phyloP scores from a whole-genome alignment of 2,797 vertebrate species.

The Todus mexicanus region DNA sequence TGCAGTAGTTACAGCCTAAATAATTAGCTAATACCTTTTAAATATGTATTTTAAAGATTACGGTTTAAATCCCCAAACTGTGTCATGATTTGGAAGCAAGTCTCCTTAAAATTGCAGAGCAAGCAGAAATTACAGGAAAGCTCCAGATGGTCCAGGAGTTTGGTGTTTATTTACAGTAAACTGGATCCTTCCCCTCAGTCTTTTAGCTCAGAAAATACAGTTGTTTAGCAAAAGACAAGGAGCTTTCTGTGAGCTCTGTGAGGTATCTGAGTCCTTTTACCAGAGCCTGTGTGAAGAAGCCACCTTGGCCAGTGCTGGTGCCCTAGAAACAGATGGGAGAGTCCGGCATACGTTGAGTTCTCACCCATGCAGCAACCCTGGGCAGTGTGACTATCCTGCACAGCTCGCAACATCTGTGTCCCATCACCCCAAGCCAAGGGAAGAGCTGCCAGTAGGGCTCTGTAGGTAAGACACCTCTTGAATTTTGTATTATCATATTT shows the following conservation, averaged over 20 bases:
- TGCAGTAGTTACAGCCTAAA: background rate
- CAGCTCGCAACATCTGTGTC: background rate
- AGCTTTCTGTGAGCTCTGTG: background rate
- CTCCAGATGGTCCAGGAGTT: constrained; percentile 44
- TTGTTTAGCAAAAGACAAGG: background rate
- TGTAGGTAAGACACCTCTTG: background rate
- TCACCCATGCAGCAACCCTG: background rate
- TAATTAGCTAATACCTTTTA: constrained; percentile 60
- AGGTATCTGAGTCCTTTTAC: background rate
- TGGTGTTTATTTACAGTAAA: constrained; percentile 29
- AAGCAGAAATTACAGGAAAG: background rate
- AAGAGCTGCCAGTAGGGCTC: background rate
- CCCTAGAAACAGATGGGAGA: background rate
- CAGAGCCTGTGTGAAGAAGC: background rate
- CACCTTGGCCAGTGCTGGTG: background rate
- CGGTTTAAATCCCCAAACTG: constrained; percentile 39
- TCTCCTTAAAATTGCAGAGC: constrained; percentile 4
- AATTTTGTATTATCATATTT: background rate
- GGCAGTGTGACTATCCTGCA: background rate
- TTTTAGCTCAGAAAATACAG: background rate
- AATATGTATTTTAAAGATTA: constrained; percentile 56
- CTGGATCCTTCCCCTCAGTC: background rate
- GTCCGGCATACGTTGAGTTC: background rate
- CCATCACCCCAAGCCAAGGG: background rate
- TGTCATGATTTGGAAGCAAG: constrained; percentile 42